phyloP scores from a whole-genome alignment of 2,888 invertebrate species.

The Rhorus exstirpatorius region DNA sequence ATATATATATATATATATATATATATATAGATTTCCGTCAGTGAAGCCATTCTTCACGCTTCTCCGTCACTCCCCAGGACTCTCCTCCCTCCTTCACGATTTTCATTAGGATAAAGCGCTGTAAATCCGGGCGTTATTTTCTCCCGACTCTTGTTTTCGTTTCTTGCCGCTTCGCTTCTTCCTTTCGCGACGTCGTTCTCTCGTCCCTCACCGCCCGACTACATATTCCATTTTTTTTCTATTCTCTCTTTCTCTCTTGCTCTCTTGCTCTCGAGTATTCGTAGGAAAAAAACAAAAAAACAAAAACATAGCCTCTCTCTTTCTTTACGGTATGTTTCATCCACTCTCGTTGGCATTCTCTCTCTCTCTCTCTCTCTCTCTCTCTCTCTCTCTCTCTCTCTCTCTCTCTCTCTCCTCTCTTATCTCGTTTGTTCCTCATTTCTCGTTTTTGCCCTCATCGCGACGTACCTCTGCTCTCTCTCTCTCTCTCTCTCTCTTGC shows the following conservation, averaged over 20 bases:
- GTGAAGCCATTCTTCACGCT: conserved; percentile 70
- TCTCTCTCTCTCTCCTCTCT: conserved; percentile 10
- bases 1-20: conserved; percentile 68
- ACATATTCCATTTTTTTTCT: conserved; percentile 16
- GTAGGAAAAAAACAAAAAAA: conserved; percentile 15
- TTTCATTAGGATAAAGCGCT: conserved; percentile 83
- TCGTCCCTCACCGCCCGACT: conserved; percentile 40
- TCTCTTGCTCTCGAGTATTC: neutral
- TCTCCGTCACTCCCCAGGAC: conserved; percentile 63
- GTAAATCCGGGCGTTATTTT: conserved; percentile 77
- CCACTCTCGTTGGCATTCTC: conserved; percentile 4
- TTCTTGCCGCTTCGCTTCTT: conserved; percentile 75
- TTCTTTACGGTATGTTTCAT: conserved; percentile 5
- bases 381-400: conserved; percentile 13
- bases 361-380: conserved; percentile 7
- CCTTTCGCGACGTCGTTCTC: conserved; percentile 52
- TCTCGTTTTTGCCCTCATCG: conserved; percentile 59
- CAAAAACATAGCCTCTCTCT: neutral
- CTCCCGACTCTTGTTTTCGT: conserved; percentile 66
- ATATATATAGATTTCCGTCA: conserved; percentile 79
- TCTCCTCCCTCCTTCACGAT: conserved; percentile 74
- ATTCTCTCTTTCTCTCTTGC: conserved; percentile 38
- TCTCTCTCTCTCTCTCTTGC: conserved; percentile 7
- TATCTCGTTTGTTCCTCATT: conserved; percentile 68
- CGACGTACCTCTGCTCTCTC: neutral